Evolutionary conservation across 2,797 vertebrate genomes (phyloP).

Genomic region (Gallinago nigripennis): DNA sequence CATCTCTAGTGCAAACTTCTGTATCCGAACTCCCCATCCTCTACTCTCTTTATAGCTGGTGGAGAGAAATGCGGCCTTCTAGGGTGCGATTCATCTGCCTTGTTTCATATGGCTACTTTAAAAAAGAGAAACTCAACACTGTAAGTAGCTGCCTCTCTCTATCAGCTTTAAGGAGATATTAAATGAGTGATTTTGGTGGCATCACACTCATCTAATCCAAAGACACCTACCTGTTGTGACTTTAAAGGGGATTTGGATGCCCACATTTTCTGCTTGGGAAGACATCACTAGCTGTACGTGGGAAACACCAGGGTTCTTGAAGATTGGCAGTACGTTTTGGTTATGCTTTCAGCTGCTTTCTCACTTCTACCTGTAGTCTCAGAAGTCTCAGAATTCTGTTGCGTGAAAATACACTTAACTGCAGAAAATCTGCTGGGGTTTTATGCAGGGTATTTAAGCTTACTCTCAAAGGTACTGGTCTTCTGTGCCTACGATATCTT

Average conservation of each 20-base stretch:
- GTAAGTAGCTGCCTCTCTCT: neutral
- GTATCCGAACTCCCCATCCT: slow-evolving; percentile 3
- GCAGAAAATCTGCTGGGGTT: neutral
- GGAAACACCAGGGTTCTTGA: neutral
- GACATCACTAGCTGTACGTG: neutral
- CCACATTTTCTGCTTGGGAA: neutral
- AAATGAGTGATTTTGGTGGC: neutral
- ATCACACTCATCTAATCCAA: neutral
- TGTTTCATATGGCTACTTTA: slow-evolving; percentile 6
- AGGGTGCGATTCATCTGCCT: neutral
- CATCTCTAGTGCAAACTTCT: slow-evolving; percentile 41
- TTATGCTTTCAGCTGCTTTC: neutral
- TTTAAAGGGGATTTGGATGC: neutral
- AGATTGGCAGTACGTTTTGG: neutral
- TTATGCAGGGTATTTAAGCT: neutral
- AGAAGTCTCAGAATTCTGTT: neutral
- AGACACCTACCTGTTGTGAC: neutral
- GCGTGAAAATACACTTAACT: neutral
- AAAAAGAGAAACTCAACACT: slow-evolving; percentile 15
- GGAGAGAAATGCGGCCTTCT: slow-evolving; percentile 13
- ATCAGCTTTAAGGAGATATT: neutral
- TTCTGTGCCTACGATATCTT: neutral
- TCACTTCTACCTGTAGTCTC: neutral
- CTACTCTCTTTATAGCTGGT: neutral
- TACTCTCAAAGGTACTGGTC: neutral